Evolutionary conservation across 2,113 vertebrate genomes (phyloP).

Genomic region (Melanerpes aurifrons): DNA sequence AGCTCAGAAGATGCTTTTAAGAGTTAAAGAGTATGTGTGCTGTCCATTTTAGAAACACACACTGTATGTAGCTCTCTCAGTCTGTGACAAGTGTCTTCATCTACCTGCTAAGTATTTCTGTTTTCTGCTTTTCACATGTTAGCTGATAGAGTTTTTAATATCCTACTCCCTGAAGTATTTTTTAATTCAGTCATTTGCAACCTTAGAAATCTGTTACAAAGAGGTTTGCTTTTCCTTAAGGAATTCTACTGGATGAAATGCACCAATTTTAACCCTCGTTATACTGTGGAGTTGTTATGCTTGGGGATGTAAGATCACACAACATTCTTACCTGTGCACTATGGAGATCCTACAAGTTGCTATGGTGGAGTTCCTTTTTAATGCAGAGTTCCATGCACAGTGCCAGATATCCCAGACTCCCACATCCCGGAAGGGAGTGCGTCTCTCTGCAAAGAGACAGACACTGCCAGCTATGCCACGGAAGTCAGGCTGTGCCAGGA

Average conservation of each 20-base stretch:
- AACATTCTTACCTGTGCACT: background rate
- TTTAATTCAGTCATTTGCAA: background rate
- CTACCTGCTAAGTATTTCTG: background rate
- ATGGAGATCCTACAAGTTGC: background rate
- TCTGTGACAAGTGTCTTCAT: background rate
- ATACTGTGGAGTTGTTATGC: background rate
- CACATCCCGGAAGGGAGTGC: background rate
- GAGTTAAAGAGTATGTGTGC: background rate
- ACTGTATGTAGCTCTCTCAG: background rate
- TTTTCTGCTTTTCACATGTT: background rate
- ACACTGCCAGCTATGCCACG: background rate
- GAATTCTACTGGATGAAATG: background rate
- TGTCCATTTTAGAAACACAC: background rate
- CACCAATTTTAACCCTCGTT: background rate
- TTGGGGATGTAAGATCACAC: background rate
- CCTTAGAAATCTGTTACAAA: background rate
- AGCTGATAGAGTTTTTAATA: background rate
- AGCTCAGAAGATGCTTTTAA: background rate
- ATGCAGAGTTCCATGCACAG: background rate
- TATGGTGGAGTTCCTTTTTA: background rate
- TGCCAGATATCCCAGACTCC: background rate
- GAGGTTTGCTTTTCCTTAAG: background rate
- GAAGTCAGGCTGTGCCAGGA: conserved; percentile 27
- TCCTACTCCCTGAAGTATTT: background rate
- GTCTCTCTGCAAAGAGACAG: background rate